A percentile compares a stretch with the other conserved stretches of the same genome.
These are phyloP conservation scores for Serinus canaria DNA, from an alignment of 2,113 vertebrate species.

Conservation along the genomic window DNA sequence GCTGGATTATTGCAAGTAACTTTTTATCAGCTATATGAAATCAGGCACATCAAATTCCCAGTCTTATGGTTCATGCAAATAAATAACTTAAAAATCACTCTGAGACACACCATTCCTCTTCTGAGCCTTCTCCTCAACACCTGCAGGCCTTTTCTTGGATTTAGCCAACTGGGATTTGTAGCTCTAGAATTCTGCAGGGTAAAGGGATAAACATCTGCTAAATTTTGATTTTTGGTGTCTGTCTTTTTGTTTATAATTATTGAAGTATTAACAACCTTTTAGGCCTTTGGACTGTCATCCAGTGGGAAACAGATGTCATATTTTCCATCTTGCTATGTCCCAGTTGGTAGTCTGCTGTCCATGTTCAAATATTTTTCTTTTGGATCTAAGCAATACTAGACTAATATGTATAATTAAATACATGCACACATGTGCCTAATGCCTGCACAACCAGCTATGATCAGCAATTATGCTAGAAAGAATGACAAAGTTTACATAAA, in stretches of 20 bases:
- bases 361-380: slow-evolving; percentile 24
- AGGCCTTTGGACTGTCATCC: slow-evolving; percentile 20
- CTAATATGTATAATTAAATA: slow-evolving; percentile 4
- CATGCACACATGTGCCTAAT: neutral
- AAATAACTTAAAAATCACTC: neutral
- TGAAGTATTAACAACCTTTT: slow-evolving; percentile 35
- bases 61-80: neutral
- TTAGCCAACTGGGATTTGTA: neutral
- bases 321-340: slow-evolving; percentile 3
- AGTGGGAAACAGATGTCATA: slow-evolving; percentile 5
- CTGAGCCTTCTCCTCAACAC: neutral
- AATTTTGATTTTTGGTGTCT: slow-evolving; percentile 13
- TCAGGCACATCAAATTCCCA: neutral
- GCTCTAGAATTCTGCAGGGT: slow-evolving; percentile 17
- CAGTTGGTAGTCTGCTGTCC: neutral
- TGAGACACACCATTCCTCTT: neutral
- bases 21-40: neutral
- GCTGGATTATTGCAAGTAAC: neutral
- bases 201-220: slow-evolving; percentile 28
- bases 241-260: slow-evolving; percentile 34
- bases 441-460: neutral
- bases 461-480: neutral
- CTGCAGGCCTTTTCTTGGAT: neutral
- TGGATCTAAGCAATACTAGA: neutral
- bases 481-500: neutral